phyloP scores from a whole-genome alignment of 2,797 vertebrate genomes.

The Lepus oiostolus region DNA sequence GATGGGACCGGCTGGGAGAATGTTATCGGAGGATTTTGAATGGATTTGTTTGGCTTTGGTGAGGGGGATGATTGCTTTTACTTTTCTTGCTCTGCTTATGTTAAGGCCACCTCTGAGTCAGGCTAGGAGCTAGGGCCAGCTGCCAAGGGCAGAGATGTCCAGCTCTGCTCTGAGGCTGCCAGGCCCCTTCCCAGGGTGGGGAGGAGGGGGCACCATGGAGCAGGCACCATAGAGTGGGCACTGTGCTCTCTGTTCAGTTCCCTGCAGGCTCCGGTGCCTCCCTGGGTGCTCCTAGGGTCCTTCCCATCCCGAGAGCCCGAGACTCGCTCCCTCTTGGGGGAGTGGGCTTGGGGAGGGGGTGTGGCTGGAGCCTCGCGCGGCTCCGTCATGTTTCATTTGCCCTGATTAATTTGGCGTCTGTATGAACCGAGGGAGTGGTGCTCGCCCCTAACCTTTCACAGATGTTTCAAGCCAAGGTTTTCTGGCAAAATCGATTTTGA shows the following conservation, averaged over 20 bases:
- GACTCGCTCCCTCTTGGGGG: background rate
- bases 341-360: background rate
- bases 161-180: background rate
- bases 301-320: background rate
- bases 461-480: conserved; percentile 73
- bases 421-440: background rate
- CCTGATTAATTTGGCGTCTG: conserved; percentile 41
- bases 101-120: background rate
- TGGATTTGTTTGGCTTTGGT: no score
- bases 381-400: background rate
- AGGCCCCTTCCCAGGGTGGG: no score
- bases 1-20: accelerated
- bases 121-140: background rate
- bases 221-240: no score
- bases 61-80: no score
- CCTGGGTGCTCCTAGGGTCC: background rate
- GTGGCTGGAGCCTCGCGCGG: accelerated
- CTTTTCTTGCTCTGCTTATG: background rate
- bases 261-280: no score
- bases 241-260: background rate
- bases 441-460: conserved; percentile 57
- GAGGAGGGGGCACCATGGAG: accelerated
- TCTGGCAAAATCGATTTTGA: conserved; percentile 80
- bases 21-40: accelerated
- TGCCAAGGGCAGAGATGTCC: background rate